Evolutionary conservation across 2,888 invertebrate genomes (phyloP).

Genomic region (Elysia crispata): DNA sequence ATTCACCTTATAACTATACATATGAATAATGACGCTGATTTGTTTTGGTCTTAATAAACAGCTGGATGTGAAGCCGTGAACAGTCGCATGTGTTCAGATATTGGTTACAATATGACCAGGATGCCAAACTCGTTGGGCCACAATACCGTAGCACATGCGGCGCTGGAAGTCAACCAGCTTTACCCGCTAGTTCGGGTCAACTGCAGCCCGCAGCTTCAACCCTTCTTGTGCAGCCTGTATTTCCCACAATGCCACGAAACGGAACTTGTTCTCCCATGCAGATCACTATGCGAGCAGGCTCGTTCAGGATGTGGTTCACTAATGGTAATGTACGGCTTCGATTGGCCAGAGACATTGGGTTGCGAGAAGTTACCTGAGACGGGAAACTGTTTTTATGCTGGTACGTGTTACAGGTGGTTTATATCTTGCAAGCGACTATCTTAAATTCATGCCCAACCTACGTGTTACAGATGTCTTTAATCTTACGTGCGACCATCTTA

Average conservation of each 20-base stretch:
- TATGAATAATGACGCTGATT: no score
- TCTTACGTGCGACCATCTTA: no score
- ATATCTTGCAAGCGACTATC: no score
- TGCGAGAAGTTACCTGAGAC: conserved; percentile 91
- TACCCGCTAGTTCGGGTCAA: conserved; percentile 95
- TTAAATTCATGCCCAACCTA: no score
- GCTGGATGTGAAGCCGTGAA: conserved; percentile 91
- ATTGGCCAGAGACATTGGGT: conserved; percentile 93
- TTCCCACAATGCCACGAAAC: conserved; percentile 97
- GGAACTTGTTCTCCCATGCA: conserved; percentile 91
- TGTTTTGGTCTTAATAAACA: no score
- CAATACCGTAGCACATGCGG: conserved; percentile 95
- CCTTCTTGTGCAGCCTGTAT: conserved; percentile 96
- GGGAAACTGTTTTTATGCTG: conserved; percentile 76
- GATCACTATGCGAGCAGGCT: conserved; percentile 92
- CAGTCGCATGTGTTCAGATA: conserved; percentile 92
- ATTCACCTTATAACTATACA: no score
- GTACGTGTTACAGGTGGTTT: no score
- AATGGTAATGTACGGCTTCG: conserved; percentile 90
- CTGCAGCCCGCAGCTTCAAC: conserved; percentile 94
- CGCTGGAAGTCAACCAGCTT: conserved; percentile 93
- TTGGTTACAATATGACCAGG: conserved; percentile 95
- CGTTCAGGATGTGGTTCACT: conserved; percentile 90
- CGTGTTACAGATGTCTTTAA: no score
- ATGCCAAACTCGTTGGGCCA: conserved; percentile 95